Base-by-base conservation (phyloP, 1,140 invertebrate species). In the Drosophila dunni region DNA sequence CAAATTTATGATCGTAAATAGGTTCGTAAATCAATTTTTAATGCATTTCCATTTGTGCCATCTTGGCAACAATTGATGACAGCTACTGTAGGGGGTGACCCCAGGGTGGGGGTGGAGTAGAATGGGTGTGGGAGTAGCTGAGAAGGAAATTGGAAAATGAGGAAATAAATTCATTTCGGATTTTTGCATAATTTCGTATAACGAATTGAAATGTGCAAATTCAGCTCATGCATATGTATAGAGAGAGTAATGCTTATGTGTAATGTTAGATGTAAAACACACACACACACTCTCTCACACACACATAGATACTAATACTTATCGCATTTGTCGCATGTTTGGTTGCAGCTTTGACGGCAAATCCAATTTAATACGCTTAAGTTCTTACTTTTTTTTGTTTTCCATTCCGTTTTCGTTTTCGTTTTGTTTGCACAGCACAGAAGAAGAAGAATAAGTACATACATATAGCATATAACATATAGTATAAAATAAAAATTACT, bases 341-440 rank as follows among this genome's bases (percentile, higher is more conserved):
- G 75, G 70, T 66, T 86, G 79, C 83, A 86, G 83, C 83, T 86
- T 88, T 88, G 67, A 66, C 58, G 81, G 78, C 79, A 88, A 86
- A 86, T 86, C 83, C 84, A 88, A 88, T 89, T 86, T 86, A 86
- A 86, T 86, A 88, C 83, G 83, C 83, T 86, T 86, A 86, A 83
- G 83, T 86, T 86, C 84, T 88, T 86, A 88, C 72, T 83, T 86
- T 86, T 88, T 79, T 67, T 70, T 29, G 24, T 29, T 29, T 64
- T 62, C 74, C n/a, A n/a, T n/a, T n/a, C n/a, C n/a, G n/a, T n/a
- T n/a, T n/a, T n/a, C 46, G 57, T 73, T 66, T 72, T 82, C 46
- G 54, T 70, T 50, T 79, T 63, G 54, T 62, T 36, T 81, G 58
- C 36, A 69, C 50, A 64, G n/a, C 38, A 40, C 34, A 64, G 17